Evolutionary conservation across 2,113 vertebrate species (phyloP).

Genomic region (Micronycteris hirsuta): DNA sequence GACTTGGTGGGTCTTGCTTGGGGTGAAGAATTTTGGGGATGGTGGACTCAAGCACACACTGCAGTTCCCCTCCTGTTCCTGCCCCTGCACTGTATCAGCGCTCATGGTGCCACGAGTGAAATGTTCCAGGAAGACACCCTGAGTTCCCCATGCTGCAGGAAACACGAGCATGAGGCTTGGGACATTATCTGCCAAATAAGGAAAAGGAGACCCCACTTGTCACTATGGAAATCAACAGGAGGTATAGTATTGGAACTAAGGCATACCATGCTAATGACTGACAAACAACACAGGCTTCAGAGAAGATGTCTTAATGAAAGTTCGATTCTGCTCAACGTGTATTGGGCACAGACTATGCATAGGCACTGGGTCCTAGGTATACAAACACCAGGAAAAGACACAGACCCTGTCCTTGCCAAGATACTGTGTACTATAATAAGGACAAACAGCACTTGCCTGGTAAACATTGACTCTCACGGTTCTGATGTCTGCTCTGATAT

Average conservation of each 20-base stretch:
- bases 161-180: not conserved
- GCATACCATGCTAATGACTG: not conserved
- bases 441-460: not conserved
- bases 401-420: not conserved
- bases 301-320: not conserved
- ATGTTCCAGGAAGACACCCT: not conserved
- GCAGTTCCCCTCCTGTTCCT: not conserved
- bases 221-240: not conserved
- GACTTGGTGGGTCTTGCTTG: not conserved
- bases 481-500: not conserved
- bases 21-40: not conserved
- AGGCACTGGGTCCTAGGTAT: not conserved
- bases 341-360: not conserved
- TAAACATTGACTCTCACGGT: not conserved
- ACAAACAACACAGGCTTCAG: not conserved
- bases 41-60: accelerated
- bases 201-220: not conserved
- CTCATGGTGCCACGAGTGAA: not conserved
- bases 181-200: not conserved
- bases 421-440: not conserved
- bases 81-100: not conserved
- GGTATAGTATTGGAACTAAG: not conserved
- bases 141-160: not conserved
- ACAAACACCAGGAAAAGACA: not conserved
- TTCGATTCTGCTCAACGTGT: not conserved